Conservation (phyloP, 2,888 invertebrate genomes). For the Ischnus inquisitorius region DNA sequence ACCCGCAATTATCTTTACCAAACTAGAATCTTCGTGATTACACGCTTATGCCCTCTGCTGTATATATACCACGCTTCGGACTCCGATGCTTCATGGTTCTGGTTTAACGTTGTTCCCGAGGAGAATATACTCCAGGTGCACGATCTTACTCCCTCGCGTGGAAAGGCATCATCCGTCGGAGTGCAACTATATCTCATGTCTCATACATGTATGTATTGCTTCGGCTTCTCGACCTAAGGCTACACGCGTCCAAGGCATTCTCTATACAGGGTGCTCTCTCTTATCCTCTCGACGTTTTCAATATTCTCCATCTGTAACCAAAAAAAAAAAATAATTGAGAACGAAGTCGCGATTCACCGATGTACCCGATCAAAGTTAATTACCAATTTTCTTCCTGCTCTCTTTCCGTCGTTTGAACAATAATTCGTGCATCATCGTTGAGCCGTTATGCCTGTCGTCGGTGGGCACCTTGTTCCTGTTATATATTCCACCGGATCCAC, state of each 20-base stretch:
- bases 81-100: conserved; percentile 46
- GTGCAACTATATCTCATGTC: conserved; percentile 43
- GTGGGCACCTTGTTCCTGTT: neutral
- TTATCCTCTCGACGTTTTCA: neutral
- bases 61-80: conserved; percentile 38
- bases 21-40: conserved; percentile 84
- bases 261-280: conserved; percentile 34
- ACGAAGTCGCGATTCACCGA: too few species aligned
- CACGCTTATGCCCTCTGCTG: conserved; percentile 72
- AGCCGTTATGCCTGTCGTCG: neutral
- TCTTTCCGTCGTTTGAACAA: too few species aligned
- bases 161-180: conserved; percentile 54
- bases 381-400: too few species aligned
- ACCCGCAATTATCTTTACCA: conserved; percentile 83
- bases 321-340: neutral
- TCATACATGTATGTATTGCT: conserved; percentile 25
- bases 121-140: conserved; percentile 77
- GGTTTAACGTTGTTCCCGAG: conserved; percentile 2
- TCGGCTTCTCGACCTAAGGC: conserved; percentile 37
- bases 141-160: conserved; percentile 66
- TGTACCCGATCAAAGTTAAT: too few species aligned
- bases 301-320: neutral
- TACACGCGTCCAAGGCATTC: conserved; percentile 34
- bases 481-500: neutral
- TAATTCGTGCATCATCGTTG: too few species aligned